Percentiles rank a stretch among this genome's conserved stretches.
Conservation (phyloP, 2,888 invertebrate species). For the Nemotelus nigrinus region DNA sequence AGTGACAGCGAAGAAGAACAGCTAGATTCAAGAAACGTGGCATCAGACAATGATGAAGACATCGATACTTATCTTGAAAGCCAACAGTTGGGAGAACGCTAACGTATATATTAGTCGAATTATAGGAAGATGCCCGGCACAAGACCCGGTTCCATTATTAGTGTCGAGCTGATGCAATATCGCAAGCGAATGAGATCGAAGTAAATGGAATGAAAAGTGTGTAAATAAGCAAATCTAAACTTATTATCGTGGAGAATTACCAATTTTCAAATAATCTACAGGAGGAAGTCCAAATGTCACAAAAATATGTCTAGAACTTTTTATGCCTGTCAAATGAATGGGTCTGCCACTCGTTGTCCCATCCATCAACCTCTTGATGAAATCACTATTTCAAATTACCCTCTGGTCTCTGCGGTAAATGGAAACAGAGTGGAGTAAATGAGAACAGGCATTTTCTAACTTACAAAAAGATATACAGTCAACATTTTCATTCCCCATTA, state of each 20-base stretch:
- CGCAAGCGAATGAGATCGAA: too few species aligned
- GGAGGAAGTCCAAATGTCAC: too few species aligned
- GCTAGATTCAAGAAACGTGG: neutral
- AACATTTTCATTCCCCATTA: neutral
- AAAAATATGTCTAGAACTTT: too few species aligned
- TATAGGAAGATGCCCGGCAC: neutral
- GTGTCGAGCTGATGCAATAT: neutral
- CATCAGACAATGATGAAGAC: neutral
- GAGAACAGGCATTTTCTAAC: neutral
- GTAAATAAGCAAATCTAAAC: too few species aligned
- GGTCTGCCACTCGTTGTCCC: neutral
- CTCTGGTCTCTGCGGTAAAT: neutral
- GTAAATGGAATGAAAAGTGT: too few species aligned
- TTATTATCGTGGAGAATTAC: too few species aligned
- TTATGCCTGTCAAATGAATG: too few species aligned
- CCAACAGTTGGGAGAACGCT: neutral
- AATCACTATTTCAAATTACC: neutral
- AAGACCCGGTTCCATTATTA: neutral
- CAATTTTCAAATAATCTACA: too few species aligned
- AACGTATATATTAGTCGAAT: neutral
- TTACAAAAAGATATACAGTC: neutral
- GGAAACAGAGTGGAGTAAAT: neutral
- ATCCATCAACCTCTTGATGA: neutral
- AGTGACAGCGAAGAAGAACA: neutral
- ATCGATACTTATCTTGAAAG: neutral